These are phyloP conservation scores for Prunella himalayana DNA, from an alignment of 2,113 vertebrate genomes.

Conservation along the genomic window DNA sequence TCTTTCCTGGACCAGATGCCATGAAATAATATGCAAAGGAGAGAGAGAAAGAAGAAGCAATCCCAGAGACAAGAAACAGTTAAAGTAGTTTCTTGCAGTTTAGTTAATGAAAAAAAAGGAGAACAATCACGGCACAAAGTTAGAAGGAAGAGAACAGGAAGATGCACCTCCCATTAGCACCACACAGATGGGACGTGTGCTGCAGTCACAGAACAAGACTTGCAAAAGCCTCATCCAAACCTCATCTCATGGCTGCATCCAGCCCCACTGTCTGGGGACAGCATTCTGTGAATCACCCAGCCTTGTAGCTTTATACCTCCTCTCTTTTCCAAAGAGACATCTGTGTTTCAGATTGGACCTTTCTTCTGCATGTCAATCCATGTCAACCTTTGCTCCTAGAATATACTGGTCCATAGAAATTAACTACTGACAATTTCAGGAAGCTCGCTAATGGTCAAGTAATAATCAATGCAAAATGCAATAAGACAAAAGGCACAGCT, in stretches of 20 bases:
- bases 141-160: neutral
- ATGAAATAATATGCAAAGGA: neutral
- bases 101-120: neutral
- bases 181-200: accelerated
- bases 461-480: neutral
- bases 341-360: neutral
- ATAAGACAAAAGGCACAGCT: neutral
- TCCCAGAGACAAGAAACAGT: neutral
- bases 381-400: neutral
- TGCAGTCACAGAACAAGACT: neutral
- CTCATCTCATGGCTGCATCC: neutral
- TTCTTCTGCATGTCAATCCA: neutral
- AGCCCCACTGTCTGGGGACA: neutral
- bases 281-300: neutral
- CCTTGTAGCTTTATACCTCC: neutral
- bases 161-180: neutral
- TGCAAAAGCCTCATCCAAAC: neutral
- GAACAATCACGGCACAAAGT: neutral
- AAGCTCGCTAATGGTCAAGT: neutral
- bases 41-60: neutral
- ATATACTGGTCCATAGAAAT: neutral
- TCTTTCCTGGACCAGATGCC: neutral
- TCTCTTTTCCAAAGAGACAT: neutral
- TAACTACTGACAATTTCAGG: neutral
- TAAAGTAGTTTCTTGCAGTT: neutral